A percentile compares a stretch with the other conserved stretches of the same genome.
phyloP scores from a whole-genome alignment of 2,888 invertebrate genomes.

The Cacoxenus indagator region DNA sequence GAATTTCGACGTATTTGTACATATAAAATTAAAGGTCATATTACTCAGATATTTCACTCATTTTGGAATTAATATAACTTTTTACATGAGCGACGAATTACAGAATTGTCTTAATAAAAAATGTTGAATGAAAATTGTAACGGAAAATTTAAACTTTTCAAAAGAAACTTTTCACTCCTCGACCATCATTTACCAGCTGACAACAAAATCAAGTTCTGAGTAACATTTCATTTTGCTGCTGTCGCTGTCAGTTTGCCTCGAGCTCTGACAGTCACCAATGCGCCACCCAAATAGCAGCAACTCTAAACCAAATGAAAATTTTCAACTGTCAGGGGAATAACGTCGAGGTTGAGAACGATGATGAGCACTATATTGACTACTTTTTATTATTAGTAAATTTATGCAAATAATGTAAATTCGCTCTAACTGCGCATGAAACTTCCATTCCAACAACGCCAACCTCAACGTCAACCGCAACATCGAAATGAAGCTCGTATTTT shows the following conservation, averaged over 20 bases:
- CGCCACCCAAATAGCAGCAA: no score
- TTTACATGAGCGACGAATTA: no score
- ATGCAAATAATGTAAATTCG: slow-evolving; percentile 4
- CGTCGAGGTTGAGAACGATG: not conserved
- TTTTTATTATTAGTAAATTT: slow-evolving; percentile 2
- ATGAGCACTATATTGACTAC: not conserved
- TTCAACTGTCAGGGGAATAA: not conserved
- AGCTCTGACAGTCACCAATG: no score
- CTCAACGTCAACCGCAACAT: not conserved
- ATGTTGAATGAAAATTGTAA: no score
- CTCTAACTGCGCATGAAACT: not conserved
- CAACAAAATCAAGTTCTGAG: not conserved
- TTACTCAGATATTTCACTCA: no score
- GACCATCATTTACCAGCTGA: not conserved
- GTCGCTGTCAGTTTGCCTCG: no score
- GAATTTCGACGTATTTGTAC: no score
- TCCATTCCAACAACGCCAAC: not conserved
- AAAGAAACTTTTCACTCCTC: not conserved
- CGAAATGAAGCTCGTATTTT: no score
- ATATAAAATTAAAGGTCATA: no score
- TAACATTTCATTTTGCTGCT: not conserved
- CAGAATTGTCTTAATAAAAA: no score
- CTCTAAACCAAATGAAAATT: no score
- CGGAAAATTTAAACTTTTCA: not conserved
- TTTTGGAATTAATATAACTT: no score